Evolutionary conservation across 2,888 invertebrate species (phyloP).

Genomic region (Taphrorychus bicolor): DNA sequence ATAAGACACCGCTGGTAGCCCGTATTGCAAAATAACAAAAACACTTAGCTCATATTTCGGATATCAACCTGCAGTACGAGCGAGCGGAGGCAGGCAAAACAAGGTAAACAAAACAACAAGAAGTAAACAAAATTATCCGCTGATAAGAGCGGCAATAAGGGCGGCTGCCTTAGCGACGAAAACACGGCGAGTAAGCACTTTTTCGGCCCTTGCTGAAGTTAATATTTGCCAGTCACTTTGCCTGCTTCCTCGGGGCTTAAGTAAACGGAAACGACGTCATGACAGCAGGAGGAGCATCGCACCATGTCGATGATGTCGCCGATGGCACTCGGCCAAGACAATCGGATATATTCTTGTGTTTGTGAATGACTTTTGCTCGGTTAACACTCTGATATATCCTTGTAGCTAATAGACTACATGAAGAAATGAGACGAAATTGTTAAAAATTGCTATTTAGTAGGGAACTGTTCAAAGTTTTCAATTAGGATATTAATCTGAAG

Average conservation of each 20-base stretch:
- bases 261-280: constrained; percentile 40
- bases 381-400: no score
- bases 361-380: no score
- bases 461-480: no score
- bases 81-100: neutral
- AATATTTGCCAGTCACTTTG: constrained; percentile 46
- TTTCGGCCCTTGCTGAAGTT: constrained; percentile 33
- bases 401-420: no score
- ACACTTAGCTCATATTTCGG: neutral
- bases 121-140: constrained; percentile 19
- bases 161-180: constrained; percentile 18
- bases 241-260: constrained; percentile 39
- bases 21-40: no score
- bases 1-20: no score
- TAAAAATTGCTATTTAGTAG: no score
- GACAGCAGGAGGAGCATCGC: constrained; percentile 29
- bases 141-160: constrained; percentile 21
- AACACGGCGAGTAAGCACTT: constrained; percentile 26
- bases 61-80: neutral
- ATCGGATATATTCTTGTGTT: no score
- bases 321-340: constrained; percentile 47
- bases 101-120: constrained; percentile 8
- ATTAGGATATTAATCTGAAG: no score
- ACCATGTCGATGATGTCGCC: constrained; percentile 39
- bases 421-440: no score